phyloP scores from a whole-genome alignment of 2,113 vertebrate genomes.

The Petromus typicus region DNA sequence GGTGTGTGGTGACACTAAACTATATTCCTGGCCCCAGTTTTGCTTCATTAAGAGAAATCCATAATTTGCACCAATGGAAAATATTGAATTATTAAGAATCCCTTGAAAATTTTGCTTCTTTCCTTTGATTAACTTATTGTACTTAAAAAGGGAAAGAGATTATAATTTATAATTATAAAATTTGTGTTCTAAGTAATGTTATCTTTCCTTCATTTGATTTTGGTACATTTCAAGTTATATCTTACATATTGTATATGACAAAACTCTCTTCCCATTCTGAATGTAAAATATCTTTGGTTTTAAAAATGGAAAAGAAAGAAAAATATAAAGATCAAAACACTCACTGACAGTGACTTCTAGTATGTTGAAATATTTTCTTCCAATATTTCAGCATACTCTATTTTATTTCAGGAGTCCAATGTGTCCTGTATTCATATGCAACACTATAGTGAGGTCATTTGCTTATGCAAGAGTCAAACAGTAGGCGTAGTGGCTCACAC shows the following conservation, averaged over 20 bases:
- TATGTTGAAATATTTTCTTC: conserved; percentile 14
- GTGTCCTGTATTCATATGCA: conserved; percentile 13
- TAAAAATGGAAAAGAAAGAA: neutral
- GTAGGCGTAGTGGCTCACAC: neutral
- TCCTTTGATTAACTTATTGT: neutral
- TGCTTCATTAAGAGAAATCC: neutral
- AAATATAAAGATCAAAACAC: neutral
- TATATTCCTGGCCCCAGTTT: no score
- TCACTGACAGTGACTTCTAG: neutral
- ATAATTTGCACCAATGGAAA: neutral
- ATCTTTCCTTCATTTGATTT: conserved; percentile 50
- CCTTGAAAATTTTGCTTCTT: conserved; percentile 23
- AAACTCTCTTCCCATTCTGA: neutral
- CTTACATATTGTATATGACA: neutral
- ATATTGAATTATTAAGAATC: neutral
- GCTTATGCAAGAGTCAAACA: neutral
- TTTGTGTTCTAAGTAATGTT: conserved; percentile 20
- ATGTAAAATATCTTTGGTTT: neutral
- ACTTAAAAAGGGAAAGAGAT: neutral
- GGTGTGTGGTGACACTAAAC: no score
- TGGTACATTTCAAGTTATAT: conserved; percentile 4
- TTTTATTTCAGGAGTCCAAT: neutral
- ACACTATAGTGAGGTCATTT: conserved; percentile 16
- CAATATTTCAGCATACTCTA: neutral
- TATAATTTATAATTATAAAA: neutral